Percentiles rank a stretch among this genome's conserved stretches.
Evolutionary conservation across 2,797 vertebrate genomes (phyloP).

Genomic region (Cynopterus sphinx): DNA sequence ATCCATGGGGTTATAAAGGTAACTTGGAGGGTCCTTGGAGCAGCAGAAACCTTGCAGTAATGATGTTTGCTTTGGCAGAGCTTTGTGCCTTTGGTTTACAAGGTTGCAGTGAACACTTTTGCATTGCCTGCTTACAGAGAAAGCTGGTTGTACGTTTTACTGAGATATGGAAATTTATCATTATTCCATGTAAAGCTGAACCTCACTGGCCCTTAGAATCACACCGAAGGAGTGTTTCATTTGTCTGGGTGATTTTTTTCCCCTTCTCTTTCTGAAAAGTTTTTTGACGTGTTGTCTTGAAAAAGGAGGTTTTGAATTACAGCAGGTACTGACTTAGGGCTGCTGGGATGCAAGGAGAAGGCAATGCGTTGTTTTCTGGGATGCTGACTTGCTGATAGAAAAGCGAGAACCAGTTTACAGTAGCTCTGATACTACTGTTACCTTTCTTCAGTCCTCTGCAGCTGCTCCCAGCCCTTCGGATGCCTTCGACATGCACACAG

Average conservation of each 20-base stretch:
- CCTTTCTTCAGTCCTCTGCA: conserved; percentile 94
- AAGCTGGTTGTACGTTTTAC: conserved; percentile 62
- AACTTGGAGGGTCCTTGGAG: conserved; percentile 54
- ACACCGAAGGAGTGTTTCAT: conserved; percentile 29
- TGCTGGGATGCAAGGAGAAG: conserved; percentile 67
- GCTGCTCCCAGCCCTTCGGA: conserved; percentile 97
- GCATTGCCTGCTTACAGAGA: conserved; percentile 82
- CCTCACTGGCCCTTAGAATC: conserved; percentile 63
- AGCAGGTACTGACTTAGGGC: conserved; percentile 48
- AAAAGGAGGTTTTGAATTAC: conserved; percentile 40
- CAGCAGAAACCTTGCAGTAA: conserved; percentile 72
- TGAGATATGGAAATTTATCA: conserved; percentile 75
- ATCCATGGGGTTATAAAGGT: conserved; percentile 23
- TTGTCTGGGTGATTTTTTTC: not conserved
- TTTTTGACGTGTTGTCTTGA: conserved; percentile 25
- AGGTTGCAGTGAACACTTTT: conserved; percentile 77
- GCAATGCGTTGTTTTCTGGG: conserved; percentile 88
- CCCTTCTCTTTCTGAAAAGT: conserved; percentile 53
- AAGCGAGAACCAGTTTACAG: conserved; percentile 91
- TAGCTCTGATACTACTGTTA: conserved; percentile 94
- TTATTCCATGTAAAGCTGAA: conserved; percentile 64
- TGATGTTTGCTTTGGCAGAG: conserved; percentile 80
- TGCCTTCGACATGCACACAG: conserved; percentile 90
- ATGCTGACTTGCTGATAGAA: conserved; percentile 91
- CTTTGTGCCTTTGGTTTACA: conserved; percentile 79